phyloP scores from a whole-genome alignment of 2,797 vertebrate species.

The Halcyon chelicuti region DNA sequence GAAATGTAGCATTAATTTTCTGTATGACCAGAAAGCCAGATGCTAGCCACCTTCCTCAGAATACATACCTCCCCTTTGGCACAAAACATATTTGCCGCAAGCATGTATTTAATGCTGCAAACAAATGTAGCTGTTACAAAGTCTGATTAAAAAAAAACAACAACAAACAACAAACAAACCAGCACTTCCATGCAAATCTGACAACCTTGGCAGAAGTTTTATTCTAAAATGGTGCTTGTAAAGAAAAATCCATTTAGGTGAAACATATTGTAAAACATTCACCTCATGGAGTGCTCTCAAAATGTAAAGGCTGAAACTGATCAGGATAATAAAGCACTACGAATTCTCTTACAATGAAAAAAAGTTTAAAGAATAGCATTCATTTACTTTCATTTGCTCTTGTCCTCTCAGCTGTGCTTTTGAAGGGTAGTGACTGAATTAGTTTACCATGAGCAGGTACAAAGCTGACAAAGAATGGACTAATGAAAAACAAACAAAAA shows the following conservation, averaged over 20 bases:
- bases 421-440: background rate
- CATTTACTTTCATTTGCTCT: background rate
- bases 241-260: background rate
- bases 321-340: background rate
- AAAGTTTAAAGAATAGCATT: rapidly evolving
- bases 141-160: background rate
- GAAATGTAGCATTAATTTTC: background rate
- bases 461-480: background rate
- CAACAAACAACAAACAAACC: background rate
- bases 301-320: background rate
- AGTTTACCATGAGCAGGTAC: background rate
- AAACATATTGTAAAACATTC: background rate
- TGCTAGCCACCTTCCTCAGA: background rate
- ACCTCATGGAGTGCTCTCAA: background rate
- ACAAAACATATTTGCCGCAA: background rate
- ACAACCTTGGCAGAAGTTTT: background rate
- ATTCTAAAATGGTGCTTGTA: background rate
- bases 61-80: background rate
- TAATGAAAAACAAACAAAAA: background rate
- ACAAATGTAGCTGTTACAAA: background rate
- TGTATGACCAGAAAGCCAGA: background rate
- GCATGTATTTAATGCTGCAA: background rate
- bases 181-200: background rate
- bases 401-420: background rate
- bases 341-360: background rate